A percentile compares a stretch with the other conserved stretches of the same genome.
These are phyloP conservation scores for Staurois parvus DNA, from an alignment of 2,797 vertebrate genomes.

Conservation along the genomic window DNA sequence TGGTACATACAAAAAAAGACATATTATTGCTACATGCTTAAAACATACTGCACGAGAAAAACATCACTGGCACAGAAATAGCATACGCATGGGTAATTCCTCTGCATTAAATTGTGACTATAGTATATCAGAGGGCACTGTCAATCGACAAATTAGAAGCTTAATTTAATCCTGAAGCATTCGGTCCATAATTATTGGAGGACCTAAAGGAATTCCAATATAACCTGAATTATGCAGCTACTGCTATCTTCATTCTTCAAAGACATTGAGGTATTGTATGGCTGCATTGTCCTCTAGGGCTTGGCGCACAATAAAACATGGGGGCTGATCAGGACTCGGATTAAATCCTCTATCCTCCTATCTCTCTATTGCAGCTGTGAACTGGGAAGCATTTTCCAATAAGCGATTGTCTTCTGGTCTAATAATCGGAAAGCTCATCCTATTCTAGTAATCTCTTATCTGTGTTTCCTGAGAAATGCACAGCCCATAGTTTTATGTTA, in stretches of 20 bases:
- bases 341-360: constrained; percentile 61
- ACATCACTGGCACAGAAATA: too few species aligned
- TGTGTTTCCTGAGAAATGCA: constrained; percentile 48
- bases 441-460: constrained; percentile 58
- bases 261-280: constrained; percentile 54
- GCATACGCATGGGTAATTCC: not conserved
- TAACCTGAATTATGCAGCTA: constrained; percentile 54
- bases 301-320: constrained; percentile 60
- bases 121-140: not conserved
- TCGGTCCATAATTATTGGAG: constrained; percentile 10
- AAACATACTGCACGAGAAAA: not conserved
- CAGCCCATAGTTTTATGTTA: constrained; percentile 34
- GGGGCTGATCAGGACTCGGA: constrained; percentile 56
- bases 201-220: constrained; percentile 38
- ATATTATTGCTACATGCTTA: not conserved
- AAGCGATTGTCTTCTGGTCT: constrained; percentile 57
- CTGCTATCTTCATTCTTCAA: constrained; percentile 52
- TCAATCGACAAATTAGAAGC: not conserved
- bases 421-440: constrained; percentile 50
- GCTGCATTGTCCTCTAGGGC: constrained; percentile 41
- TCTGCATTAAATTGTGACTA: not conserved
- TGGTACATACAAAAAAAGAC: not conserved
- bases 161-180: constrained; percentile 26
- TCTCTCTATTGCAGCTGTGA: constrained; percentile 58
- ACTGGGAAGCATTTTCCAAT: constrained; percentile 53